phyloP scores from a whole-genome alignment of 1,140 invertebrate species.

The Apis cerana region DNA sequence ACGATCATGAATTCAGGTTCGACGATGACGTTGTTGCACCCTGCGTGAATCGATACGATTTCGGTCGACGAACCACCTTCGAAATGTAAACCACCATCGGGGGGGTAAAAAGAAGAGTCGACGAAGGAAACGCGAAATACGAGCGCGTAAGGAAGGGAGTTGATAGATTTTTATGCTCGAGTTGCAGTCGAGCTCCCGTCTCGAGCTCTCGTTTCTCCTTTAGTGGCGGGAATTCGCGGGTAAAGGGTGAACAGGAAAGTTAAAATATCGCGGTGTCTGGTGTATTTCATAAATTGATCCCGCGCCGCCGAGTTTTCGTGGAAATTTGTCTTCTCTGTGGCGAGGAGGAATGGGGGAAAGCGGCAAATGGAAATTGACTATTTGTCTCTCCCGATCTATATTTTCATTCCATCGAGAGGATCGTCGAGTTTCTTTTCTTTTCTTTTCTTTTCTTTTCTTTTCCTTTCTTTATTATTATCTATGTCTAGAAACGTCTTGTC shows the following conservation, averaged over 20 bases:
- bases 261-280: not conserved
- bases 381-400: not conserved
- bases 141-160: too few relatives aligned
- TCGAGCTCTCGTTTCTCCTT: not conserved
- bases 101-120: too few relatives aligned
- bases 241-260: not conserved
- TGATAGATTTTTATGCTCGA: conserved; percentile 42
- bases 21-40: too few relatives aligned
- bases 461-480: not conserved
- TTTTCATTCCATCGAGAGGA: not conserved
- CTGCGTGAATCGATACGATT: too few relatives aligned
- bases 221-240: not conserved
- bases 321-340: not conserved
- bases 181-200: not conserved
- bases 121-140: not conserved
- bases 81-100: not conserved
- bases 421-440: not conserved
- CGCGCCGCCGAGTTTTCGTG: not conserved
- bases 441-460: not conserved
- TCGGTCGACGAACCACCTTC: too few relatives aligned
- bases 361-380: conserved; percentile 4
- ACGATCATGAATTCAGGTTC: conserved; percentile 5
- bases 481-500: not conserved
- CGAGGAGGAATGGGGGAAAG: not conserved
- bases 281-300: conserved; percentile 19